A percentile compares a stretch with the other conserved stretches of the same genome.
phyloP scores from a whole-genome alignment of 37 sponge, comb jelly and placozoan species.

The Cladorhizidae sp. region DNA sequence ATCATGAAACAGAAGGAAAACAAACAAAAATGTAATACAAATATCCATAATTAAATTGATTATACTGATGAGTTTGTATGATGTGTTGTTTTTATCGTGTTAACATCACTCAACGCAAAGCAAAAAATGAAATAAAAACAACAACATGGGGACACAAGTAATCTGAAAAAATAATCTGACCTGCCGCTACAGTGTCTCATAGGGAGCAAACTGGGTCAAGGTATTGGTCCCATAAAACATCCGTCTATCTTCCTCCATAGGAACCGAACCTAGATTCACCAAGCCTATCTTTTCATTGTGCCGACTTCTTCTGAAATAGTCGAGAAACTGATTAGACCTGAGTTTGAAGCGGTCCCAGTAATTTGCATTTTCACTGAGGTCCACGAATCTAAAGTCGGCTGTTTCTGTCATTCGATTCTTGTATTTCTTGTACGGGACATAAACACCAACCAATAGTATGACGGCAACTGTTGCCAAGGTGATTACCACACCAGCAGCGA shows the following conservation, averaged over 20 bases:
- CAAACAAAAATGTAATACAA: too few species aligned
- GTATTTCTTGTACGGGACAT: slow-evolving; percentile 51
- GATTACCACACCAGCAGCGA: not conserved
- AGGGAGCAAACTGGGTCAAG: slow-evolving; percentile 23
- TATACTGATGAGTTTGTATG: too few species aligned
- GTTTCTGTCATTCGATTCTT: slow-evolving; percentile 59
- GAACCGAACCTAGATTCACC: slow-evolving; percentile 11
- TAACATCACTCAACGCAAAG: not conserved
- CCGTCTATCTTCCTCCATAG: slow-evolving; percentile 10
- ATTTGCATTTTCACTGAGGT: slow-evolving; percentile 19
- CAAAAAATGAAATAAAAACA: not conserved
- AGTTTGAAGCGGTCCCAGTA: slow-evolving; percentile 12
- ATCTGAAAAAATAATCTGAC: not conserved
- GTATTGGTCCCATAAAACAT: slow-evolving; percentile 1
- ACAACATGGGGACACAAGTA: not conserved
- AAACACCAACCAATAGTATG: slow-evolving; percentile 11
- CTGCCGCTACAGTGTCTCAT: slow-evolving; percentile 19
- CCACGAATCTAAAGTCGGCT: slow-evolving; percentile 53
- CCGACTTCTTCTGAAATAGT: not conserved
- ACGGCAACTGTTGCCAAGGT: slow-evolving; percentile 34
- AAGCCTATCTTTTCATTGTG: slow-evolving; percentile 20
- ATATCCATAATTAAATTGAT: too few species aligned
- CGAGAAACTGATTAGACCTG: not conserved
- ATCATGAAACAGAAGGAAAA: not conserved
- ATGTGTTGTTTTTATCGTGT: too few species aligned